These are phyloP conservation scores for Melanotus villosus DNA, from an alignment of 2,888 invertebrate genomes.

Conservation along the genomic window DNA sequence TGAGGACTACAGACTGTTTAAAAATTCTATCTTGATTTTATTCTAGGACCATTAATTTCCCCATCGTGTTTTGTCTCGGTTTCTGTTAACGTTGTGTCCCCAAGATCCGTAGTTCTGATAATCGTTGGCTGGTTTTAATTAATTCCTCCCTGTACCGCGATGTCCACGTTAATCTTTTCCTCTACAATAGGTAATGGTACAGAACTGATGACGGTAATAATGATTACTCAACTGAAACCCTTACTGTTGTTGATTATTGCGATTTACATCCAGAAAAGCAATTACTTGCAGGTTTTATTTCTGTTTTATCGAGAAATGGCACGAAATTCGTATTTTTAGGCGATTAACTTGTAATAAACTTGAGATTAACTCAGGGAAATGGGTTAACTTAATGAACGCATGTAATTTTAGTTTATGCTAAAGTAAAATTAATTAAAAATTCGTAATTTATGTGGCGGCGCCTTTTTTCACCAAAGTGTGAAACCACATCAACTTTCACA, in stretches of 20 bases:
- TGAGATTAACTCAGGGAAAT: too few species aligned
- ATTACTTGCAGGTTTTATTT: too few species aligned
- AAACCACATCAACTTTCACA: not conserved
- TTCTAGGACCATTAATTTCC: not conserved
- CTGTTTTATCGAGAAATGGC: too few species aligned
- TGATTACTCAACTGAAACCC: too few species aligned
- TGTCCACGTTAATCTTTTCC: slow-evolving; percentile 26
- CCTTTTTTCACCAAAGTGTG: not conserved
- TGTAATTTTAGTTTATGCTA: too few species aligned
- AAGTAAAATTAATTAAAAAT: not conserved
- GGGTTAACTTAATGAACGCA: too few species aligned
- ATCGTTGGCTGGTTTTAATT: slow-evolving; percentile 28
- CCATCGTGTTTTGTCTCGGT: slow-evolving; percentile 7
- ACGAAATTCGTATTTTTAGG: too few species aligned
- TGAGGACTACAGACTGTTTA: too few species aligned
- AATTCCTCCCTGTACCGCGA: slow-evolving; percentile 28
- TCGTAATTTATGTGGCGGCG: not conserved
- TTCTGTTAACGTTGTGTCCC: slow-evolving; percentile 10
- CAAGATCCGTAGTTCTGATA: slow-evolving; percentile 31
- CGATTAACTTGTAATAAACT: too few species aligned
- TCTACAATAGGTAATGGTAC: slow-evolving; percentile 17
- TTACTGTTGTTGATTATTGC: too few species aligned
- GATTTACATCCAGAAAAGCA: too few species aligned
- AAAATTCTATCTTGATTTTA: not conserved
- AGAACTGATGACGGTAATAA: too few species aligned